phyloP scores from a whole-genome alignment of 2,113 vertebrate genomes.

The Enhydra lutris region DNA sequence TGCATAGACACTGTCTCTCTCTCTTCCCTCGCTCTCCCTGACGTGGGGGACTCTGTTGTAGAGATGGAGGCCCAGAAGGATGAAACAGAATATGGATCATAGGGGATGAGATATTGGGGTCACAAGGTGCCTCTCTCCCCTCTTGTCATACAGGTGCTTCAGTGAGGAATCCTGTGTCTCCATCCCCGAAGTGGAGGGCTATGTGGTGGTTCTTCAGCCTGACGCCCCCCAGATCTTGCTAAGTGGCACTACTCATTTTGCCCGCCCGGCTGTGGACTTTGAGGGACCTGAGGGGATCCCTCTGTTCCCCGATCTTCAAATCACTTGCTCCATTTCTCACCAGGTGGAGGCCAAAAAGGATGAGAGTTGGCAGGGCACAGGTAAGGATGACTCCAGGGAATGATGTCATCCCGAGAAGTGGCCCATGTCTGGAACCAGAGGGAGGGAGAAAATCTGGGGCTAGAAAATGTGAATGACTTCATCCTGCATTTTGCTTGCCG shows the following conservation, averaged over 20 bases:
- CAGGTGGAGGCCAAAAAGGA: conserved; percentile 85
- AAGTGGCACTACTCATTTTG: conserved; percentile 91
- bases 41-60: neutral
- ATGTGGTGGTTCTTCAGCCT: conserved; percentile 96
- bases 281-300: conserved; percentile 90
- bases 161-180: conserved; percentile 97
- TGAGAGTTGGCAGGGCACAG: conserved; percentile 84
- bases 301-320: conserved; percentile 94
- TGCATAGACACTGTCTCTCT: neutral
- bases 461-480: neutral
- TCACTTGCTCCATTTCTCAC: conserved; percentile 95
- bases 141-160: conserved; percentile 89
- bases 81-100: neutral
- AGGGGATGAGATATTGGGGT: neutral
- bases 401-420: neutral
- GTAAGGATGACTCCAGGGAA: conserved; percentile 61
- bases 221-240: conserved; percentile 97
- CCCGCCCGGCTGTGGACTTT: conserved; percentile 91
- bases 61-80: neutral
- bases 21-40: neutral
- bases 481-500: neutral
- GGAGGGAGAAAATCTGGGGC: neutral
- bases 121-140: neutral
- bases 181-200: conserved; percentile 94
- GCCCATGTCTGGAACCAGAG: neutral